phyloP scores from a whole-genome alignment of 2,797 vertebrate genomes.

The Mormyrus hasselquistii region DNA sequence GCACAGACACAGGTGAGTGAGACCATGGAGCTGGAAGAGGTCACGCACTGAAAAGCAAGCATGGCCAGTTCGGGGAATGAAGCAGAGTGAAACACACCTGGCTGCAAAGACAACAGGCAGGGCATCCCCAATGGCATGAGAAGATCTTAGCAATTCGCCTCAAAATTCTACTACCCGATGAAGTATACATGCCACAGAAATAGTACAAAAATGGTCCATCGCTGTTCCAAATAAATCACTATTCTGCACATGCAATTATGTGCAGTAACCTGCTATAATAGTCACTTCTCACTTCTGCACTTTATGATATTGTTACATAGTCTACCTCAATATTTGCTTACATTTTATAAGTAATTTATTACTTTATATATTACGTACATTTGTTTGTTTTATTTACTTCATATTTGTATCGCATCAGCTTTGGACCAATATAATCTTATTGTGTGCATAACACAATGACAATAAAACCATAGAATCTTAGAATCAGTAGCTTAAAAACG shows the following conservation, averaged over 20 bases:
- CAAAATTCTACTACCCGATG: not conserved
- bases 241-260: not conserved
- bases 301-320: not conserved
- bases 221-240: not conserved
- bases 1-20: constrained; percentile 84
- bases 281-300: not conserved
- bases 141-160: not conserved
- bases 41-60: not conserved
- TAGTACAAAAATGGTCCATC: not conserved
- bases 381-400: not conserved
- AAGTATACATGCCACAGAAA: not conserved
- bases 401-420: not conserved
- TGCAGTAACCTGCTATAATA: not conserved
- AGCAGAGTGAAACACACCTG: not conserved
- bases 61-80: not conserved
- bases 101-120: not conserved
- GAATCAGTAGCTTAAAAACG: not conserved
- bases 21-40: not conserved
- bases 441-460: not conserved
- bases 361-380: not conserved
- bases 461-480: not conserved
- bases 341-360: not conserved
- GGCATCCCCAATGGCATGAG: not conserved
- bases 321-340: not conserved
- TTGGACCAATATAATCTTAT: not conserved